Evolutionary conservation across 2,797 vertebrate genomes (phyloP), one percentile per base, ranked within the genome.

Genomic region (Astyanax mexicanus): DNA sequence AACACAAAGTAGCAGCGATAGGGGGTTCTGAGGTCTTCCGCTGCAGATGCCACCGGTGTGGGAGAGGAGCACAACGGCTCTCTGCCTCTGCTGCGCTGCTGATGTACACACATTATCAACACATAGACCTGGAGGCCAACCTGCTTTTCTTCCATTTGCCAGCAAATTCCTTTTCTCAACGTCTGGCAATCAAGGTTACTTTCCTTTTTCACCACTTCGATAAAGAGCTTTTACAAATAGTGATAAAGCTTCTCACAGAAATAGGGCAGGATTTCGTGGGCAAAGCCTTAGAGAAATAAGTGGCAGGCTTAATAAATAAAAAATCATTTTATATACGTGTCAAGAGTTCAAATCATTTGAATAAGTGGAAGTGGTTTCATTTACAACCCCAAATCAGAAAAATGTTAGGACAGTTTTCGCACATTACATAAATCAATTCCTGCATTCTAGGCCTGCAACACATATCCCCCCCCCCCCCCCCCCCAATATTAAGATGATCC

Each of bases 181-280:
- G 76, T 44, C 29, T 62, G 29, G 72, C 42, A 62, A 62, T 72
- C 45, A 75, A 67, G 57, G 73, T 40, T 72, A 38, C 57, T 44
- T 54, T 45, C 19, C 6, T 70, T 81, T 82, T 57, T 64, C n/a
- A 57, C 25, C 3, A 11, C 19, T 49, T 72, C 38, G 19, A 11
- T 64, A 38, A 25, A 12, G 52, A 21, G 19, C 2, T 69, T 66
- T 64, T 29, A 74, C 17, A n/a, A 45, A 52, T 1, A 9, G 11
- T 15, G n/a, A 57, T 32, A 47, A 55, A 3, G 35, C 19, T 55
- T 12, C 17, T 51, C 6, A 10, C 37, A 52, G 25, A 42, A 66
- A 11, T 29, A 23, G 9, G 17, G 23, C 72, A 23, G 3, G 65
- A 12, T 64, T 29, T 61, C 13, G 15, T 69, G 5, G 32, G 15